phyloP scores from a whole-genome alignment of 2,888 invertebrate genomes.

The Parnassius apollo region DNA sequence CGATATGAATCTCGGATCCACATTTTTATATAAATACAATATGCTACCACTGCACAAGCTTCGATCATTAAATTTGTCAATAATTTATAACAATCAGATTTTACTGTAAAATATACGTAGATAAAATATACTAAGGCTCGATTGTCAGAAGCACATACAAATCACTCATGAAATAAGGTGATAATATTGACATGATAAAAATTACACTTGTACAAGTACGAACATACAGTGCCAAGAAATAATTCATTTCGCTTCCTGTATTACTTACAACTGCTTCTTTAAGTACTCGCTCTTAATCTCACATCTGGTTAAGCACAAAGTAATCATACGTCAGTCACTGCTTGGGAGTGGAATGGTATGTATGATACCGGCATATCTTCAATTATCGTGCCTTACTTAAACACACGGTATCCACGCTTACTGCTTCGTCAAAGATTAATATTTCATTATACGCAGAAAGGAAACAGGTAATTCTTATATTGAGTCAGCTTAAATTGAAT shows the following conservation, averaged over 20 bases:
- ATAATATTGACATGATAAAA: too few relatives aligned
- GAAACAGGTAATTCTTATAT: neutral
- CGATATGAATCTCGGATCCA: too few relatives aligned
- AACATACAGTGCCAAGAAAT: neutral
- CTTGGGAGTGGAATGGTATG: slow-evolving; percentile 49
- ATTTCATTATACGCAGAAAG: neutral
- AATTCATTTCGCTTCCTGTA: slow-evolving; percentile 22
- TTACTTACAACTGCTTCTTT: slow-evolving; percentile 17
- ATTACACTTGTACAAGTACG: neutral
- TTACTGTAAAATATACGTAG: too few relatives aligned
- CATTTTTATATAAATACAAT: too few relatives aligned
- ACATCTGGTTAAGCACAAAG: slow-evolving; percentile 46
- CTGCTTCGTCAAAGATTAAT: slow-evolving; percentile 44
- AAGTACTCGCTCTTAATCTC: slow-evolving; percentile 43
- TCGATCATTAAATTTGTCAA: too few relatives aligned
- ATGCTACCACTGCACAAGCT: too few relatives aligned
- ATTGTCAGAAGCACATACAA: too few relatives aligned
- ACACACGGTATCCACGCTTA: slow-evolving; percentile 66
- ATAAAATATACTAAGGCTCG: too few relatives aligned
- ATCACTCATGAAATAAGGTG: too few relatives aligned
- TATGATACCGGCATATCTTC: slow-evolving; percentile 75
- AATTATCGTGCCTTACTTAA: slow-evolving; percentile 81
- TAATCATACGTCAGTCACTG: slow-evolving; percentile 69
- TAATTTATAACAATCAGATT: too few relatives aligned
- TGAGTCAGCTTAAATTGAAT: too few relatives aligned